Conservation (phyloP, 2,888 invertebrate genomes). For the Cosmia pyralina region DNA sequence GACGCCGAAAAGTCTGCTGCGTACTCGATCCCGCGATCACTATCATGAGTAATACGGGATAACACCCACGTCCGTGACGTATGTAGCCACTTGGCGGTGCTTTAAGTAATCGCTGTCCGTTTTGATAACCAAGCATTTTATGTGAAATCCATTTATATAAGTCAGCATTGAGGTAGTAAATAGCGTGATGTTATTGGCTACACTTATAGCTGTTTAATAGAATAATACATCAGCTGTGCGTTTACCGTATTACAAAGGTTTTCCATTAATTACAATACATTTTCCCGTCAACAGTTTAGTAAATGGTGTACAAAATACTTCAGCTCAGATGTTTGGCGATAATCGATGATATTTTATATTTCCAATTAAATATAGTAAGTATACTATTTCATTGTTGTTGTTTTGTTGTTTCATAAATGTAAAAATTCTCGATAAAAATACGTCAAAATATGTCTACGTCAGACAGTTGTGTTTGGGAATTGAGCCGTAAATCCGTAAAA, state of each 20-base stretch:
- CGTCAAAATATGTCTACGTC: no score
- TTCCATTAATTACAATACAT: neutral
- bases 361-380: neutral
- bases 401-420: neutral
- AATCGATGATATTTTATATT: neutral
- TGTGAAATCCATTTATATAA: slow-evolving; percentile 41
- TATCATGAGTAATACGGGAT: slow-evolving; percentile 68
- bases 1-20: slow-evolving; percentile 71
- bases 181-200: slow-evolving; percentile 20
- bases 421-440: neutral
- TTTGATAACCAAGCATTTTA: slow-evolving; percentile 54
- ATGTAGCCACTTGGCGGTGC: slow-evolving; percentile 50
- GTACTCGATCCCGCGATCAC: slow-evolving; percentile 65
- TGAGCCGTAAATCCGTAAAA: neutral
- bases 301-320: neutral
- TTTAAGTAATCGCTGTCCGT: slow-evolving; percentile 59
- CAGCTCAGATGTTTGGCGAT: neutral
- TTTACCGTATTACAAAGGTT: neutral
- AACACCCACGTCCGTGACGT: slow-evolving; percentile 68
- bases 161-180: slow-evolving; percentile 36
- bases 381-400: no score
- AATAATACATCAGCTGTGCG: slow-evolving; percentile 17
- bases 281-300: neutral
- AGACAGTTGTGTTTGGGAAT: neutral
- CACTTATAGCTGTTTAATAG: slow-evolving; percentile 21